These are phyloP conservation scores for Nyctibius bracteatus DNA, from an alignment of 2,113 vertebrate genomes.

Conservation along the genomic window DNA sequence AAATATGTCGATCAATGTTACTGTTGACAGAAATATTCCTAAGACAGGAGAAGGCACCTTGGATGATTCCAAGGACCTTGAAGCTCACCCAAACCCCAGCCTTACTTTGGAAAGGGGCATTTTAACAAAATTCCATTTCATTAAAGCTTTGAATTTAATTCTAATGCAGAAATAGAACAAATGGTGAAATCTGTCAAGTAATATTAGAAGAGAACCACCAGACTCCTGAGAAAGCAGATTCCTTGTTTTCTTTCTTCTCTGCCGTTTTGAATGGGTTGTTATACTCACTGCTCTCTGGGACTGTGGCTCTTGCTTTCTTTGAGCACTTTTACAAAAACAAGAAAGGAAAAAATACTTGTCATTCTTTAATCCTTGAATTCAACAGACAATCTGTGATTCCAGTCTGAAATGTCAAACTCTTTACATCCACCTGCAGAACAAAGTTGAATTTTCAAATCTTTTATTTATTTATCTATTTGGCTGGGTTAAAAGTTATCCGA, in stretches of 20 bases:
- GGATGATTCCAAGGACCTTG: background rate
- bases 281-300: background rate
- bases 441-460: slow-evolving; percentile 49
- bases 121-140: background rate
- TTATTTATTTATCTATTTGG: slow-evolving; percentile 34
- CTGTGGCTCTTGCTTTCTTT: background rate
- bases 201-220: background rate
- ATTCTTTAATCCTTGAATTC: slow-evolving; percentile 7
- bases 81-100: background rate
- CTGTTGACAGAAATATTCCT: background rate
- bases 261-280: background rate
- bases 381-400: background rate
- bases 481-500: slow-evolving; percentile 8
- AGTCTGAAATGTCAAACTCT: slow-evolving; percentile 45
- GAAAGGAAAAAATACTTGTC: background rate
- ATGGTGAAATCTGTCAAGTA: background rate
- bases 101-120: background rate
- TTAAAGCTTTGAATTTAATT: background rate
- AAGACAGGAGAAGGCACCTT: background rate
- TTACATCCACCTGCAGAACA: background rate
- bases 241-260: background rate
- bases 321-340: background rate
- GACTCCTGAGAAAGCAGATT: background rate
- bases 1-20: accelerated
- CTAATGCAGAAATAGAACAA: background rate